These are phyloP conservation scores for Tribolium freemani DNA, from an alignment of 2,888 invertebrate genomes.

Conservation along the genomic window DNA sequence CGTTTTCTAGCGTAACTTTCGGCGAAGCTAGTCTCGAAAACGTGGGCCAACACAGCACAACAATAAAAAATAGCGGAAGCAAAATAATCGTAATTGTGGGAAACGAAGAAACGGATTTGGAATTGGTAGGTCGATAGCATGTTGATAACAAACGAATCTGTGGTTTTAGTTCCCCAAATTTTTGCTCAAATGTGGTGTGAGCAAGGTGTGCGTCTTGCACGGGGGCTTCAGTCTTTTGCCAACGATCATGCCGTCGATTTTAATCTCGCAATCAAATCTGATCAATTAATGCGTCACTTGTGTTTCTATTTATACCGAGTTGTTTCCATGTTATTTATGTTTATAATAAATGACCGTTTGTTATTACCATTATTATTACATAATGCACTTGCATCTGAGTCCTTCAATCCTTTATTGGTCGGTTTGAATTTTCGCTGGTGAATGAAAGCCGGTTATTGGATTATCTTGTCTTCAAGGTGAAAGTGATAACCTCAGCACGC, in stretches of 20 bases:
- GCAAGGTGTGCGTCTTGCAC: conserved; percentile 87
- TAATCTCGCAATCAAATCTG: conserved; percentile 46
- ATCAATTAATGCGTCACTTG: neutral
- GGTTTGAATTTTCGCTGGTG: neutral
- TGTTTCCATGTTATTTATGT: neutral
- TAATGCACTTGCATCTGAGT: neutral
- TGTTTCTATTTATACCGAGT: neutral
- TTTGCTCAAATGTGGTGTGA: conserved; percentile 82
- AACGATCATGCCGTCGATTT: conserved; percentile 75
- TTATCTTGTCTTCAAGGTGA: conserved; percentile 28
- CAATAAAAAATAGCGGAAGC: conserved; percentile 74
- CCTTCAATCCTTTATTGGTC: neutral
- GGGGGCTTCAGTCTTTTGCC: conserved; percentile 88
- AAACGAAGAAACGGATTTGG: conserved; percentile 82
- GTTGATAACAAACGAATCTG: neutral
- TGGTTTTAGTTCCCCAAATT: conserved; percentile 86
- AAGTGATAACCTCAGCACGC: conserved; percentile 34
- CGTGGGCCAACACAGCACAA: conserved; percentile 76
- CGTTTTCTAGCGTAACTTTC: conserved; percentile 84
- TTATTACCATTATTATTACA: neutral
- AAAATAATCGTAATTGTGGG: conserved; percentile 85
- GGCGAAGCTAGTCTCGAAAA: conserved; percentile 80
- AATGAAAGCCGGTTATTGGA: neutral
- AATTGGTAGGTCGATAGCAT: conserved; percentile 71
- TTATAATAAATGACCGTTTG: conserved; percentile 1